Evolutionary conservation across 1,140 invertebrate species (phyloP), one percentile per base, ranked within the genome.

Genomic region (Thaumetopoea pityocampa): DNA sequence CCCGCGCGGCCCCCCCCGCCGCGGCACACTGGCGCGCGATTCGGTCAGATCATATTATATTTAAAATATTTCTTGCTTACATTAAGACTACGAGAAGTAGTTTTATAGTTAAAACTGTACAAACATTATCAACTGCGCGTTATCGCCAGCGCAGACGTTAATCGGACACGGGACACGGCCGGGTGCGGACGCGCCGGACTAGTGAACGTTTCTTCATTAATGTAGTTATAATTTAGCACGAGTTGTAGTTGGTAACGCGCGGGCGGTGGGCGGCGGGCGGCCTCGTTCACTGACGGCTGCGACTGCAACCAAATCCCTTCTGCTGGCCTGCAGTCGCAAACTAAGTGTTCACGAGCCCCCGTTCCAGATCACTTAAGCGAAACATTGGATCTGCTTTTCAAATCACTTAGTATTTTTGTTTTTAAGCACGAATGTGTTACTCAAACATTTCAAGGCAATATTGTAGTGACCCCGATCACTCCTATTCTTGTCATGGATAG

Each of bases 41-140:
- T 83, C 79, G 74, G 79, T 83, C 79, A 80, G 79, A 80, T 76
- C 72, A 80, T 83, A 80, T 61, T 78, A 74, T 74, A 78, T 73
- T 79, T 77, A 81, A 66, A 81, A 83, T 78, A 77, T 78, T 83
- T 80, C 62, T 80, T 70, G 73, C 79, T 79, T 83, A 79, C 47
- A n/a, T n/a, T n/a, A n/a, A 37, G 54, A 49, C 79, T 81, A 81
- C 67, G 68, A 80, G 74, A 83, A 79, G 72, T 80, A 51, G 32
- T 37, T 20, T 44, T 51, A 79, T 74, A 59, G 62, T 76, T 80
- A 80, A 82, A 82, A 81, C 79, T 83, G 76, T 80, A 83, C 79
- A 83, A 83, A 83, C 73, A 73, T 78, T 61, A 73, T 50, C 51
- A 69, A 59, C 50, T 49, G 38, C 51, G 59, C 52, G 54, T 55